Percentiles rank a stretch among this genome's conserved stretches.
phyloP scores from a whole-genome alignment of 2,888 invertebrate species.

The Gastrophysa polygoni region DNA sequence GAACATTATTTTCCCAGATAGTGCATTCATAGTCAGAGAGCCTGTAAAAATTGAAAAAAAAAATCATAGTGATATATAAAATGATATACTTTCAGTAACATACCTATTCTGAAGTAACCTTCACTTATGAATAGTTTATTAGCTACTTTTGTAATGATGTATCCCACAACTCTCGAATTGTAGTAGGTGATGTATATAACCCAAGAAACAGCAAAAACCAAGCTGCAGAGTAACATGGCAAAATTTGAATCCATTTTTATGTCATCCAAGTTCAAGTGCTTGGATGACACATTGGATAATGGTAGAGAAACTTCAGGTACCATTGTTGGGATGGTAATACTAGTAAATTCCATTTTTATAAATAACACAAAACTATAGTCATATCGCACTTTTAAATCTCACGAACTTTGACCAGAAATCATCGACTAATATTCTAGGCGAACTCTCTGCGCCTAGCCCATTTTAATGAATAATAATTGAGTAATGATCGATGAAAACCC shows the following conservation, averaged over 20 bases:
- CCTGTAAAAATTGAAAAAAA: constrained; percentile 64
- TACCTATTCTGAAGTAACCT: constrained; percentile 89
- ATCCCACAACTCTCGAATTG: constrained; percentile 90
- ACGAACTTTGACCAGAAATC: too few relatives aligned
- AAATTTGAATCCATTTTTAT: constrained; percentile 80
- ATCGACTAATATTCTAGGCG: not conserved
- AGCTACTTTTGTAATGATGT: constrained; percentile 84
- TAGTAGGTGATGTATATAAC: constrained; percentile 94
- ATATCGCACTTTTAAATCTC: too few relatives aligned
- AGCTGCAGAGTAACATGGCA: constrained; percentile 77
- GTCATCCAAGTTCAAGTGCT: constrained; percentile 62
- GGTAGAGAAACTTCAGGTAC: constrained; percentile 43
- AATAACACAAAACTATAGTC: not conserved
- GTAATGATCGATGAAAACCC: too few relatives aligned
- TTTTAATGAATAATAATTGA: constrained; percentile 20
- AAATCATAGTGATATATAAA: not conserved
- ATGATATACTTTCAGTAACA: not conserved
- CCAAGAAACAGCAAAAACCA: constrained; percentile 86
- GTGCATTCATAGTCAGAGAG: constrained; percentile 91
- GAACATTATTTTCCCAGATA: constrained; percentile 99
- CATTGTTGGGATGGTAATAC: constrained; percentile 12
- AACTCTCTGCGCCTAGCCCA: constrained; percentile 8
- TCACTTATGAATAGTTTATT: constrained; percentile 86
- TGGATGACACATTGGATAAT: constrained; percentile 40
- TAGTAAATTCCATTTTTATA: constrained; percentile 23